Conservation (phyloP, 2,888 invertebrate genomes). For the Himalopsyche kuldschensis region DNA sequence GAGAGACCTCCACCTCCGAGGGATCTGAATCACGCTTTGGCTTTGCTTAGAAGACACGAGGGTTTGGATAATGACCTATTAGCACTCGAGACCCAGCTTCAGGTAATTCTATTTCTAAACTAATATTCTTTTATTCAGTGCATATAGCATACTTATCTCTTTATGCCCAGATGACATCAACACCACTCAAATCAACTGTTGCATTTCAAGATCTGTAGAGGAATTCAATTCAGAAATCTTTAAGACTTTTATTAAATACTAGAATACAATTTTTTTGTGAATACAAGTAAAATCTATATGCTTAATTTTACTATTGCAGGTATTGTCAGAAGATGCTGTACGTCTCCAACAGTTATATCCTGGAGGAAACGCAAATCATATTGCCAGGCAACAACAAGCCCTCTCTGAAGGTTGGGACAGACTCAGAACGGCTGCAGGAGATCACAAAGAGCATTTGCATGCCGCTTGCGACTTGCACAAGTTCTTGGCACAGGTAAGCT, state of each 20-base stretch:
- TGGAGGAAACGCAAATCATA: constrained; percentile 87
- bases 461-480: constrained; percentile 88
- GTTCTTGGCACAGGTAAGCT: constrained; percentile 73
- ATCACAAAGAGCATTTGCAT: constrained; percentile 77
- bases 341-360: constrained; percentile 87
- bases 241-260: neutral
- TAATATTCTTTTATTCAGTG: neutral
- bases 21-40: constrained; percentile 84
- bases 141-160: neutral
- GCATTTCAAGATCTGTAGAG: too few relatives aligned
- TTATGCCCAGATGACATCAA: neutral
- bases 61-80: constrained; percentile 91
- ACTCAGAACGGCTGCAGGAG: constrained; percentile 79
- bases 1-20: constrained; percentile 74
- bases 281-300: neutral
- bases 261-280: neutral
- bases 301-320: constrained; percentile 48
- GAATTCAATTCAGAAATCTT: too few relatives aligned
- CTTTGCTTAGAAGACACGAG: constrained; percentile 84
- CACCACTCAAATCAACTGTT: neutral
- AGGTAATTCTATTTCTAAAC: constrained; percentile 51
- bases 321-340: constrained; percentile 90
- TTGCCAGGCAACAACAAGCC: constrained; percentile 82
- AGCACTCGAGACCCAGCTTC: constrained; percentile 87
- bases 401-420: constrained; percentile 86